Evolutionary conservation across 30 jellyfish, hydroid and myxozoan species (phyloP).

Genomic region (Hydractinia symbiolongicarpus): DNA sequence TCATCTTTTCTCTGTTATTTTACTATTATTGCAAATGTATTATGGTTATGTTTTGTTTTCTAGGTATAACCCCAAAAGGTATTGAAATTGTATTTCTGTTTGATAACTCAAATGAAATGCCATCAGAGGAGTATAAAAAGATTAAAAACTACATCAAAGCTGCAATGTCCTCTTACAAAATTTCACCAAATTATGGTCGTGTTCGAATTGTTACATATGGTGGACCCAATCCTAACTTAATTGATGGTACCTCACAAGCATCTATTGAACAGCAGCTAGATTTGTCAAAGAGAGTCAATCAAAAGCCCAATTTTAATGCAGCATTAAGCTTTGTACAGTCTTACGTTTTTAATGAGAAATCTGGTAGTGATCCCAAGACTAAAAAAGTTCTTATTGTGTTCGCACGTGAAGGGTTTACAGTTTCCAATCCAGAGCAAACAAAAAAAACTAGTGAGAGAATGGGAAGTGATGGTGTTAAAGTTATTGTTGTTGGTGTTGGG

Average conservation of each 20-base stretch:
- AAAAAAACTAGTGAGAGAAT: not conserved
- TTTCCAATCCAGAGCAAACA: not conserved
- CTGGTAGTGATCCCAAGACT: not conserved
- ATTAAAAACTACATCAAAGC: conserved; percentile 9
- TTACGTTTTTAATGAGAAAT: not conserved
- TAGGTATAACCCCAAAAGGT: conserved; percentile 2
- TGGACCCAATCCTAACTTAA: conserved; percentile 2
- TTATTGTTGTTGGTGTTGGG: conserved; percentile 38
- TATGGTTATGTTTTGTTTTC: not conserved
- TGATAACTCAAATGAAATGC: conserved; percentile 5
- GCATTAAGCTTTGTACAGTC: conserved; percentile 11
- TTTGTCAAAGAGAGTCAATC: not conserved
- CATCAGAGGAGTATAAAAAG: not conserved
- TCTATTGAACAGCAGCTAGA: conserved; percentile 3
- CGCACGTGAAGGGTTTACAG: conserved; percentile 1
- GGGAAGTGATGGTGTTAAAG: not conserved
- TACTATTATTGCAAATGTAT: not conserved
- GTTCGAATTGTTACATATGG: conserved; percentile 7
- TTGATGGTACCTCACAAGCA: not conserved
- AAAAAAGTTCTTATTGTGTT: conserved; percentile 14
- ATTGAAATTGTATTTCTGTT: conserved; percentile 5
- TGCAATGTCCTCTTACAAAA: not conserved
- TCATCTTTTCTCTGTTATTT: not conserved
- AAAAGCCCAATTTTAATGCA: not conserved
- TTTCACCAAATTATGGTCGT: not conserved